Evolutionary conservation across 1,140 invertebrate species (phyloP).

Genomic region (Heliothis virescens): DNA sequence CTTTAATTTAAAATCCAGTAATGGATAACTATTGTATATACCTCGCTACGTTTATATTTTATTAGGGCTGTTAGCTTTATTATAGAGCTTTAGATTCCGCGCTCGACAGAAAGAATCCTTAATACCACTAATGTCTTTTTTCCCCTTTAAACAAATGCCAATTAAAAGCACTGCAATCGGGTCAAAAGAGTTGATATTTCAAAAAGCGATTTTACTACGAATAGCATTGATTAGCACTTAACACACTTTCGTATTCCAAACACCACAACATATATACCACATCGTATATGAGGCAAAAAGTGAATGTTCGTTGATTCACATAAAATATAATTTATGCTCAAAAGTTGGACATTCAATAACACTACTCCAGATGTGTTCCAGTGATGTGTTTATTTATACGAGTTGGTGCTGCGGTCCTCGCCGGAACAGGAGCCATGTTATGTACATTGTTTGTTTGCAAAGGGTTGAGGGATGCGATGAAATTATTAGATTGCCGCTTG

Average conservation of each 20-base stretch:
- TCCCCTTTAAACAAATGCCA: neutral
- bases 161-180: neutral
- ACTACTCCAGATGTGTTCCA: conserved; percentile 37
- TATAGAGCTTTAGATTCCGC: neutral
- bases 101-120: neutral
- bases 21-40: neutral
- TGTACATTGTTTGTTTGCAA: conserved; percentile 38
- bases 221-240: conserved; percentile 35
- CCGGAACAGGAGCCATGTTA: neutral
- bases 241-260: conserved; percentile 18
- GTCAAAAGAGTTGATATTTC: conserved; percentile 21
- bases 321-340: conserved; percentile 8
- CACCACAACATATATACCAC: conserved; percentile 3
- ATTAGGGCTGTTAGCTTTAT: conserved; percentile 9
- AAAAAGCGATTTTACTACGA: conserved; percentile 21
- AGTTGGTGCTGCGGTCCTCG: conserved; percentile 1
- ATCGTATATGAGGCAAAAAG: neutral
- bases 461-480: conserved; percentile 22
- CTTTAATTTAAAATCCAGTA: conserved; percentile 30
- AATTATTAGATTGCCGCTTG: conserved; percentile 35
- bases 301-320: conserved; percentile 14
- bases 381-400: conserved; percentile 26
- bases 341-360: conserved; percentile 29
- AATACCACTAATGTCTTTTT: neutral
- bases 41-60: neutral